phyloP scores from a whole-genome alignment of 1,140 invertebrate genomes.

The Formica exsecta region DNA sequence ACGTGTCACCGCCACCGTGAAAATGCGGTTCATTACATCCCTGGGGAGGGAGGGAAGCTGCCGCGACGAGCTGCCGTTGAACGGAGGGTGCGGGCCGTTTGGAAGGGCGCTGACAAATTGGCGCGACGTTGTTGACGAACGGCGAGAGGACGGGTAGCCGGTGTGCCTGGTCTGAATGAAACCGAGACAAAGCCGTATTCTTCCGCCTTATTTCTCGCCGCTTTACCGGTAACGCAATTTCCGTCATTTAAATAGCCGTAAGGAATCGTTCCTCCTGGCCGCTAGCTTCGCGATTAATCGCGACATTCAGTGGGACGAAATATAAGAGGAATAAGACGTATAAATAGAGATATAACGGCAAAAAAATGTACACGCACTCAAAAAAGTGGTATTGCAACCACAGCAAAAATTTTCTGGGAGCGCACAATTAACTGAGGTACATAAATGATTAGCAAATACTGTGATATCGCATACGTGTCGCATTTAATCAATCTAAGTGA shows the following conservation, averaged over 20 bases:
- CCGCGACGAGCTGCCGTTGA: not conserved
- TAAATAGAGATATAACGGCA: not conserved
- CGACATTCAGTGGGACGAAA: not conserved
- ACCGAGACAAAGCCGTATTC: conserved; percentile 53
- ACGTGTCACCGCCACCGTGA: conserved; percentile 59
- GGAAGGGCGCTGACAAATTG: conserved; percentile 72
- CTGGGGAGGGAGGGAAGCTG: not conserved
- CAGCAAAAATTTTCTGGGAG: too few relatives aligned
- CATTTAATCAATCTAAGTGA: too few relatives aligned
- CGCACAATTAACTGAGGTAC: too few relatives aligned
- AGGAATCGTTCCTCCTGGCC: not conserved
- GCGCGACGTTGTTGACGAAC: conserved; percentile 73
- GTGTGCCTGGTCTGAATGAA: conserved; percentile 51
- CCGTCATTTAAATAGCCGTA: conserved; percentile 37
- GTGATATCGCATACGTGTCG: too few relatives aligned
- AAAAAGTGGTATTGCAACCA: too few relatives aligned
- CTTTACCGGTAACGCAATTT: conserved; percentile 20
- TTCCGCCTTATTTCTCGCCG: conserved; percentile 26
- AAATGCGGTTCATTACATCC: conserved; percentile 72
- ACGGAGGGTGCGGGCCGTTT: conserved; percentile 13
- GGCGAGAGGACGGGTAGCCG: not conserved
- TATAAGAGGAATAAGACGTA: not conserved
- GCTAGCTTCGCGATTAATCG: conserved; percentile 40
- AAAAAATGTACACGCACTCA: not conserved
- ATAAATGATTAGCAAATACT: too few relatives aligned